These are phyloP conservation scores for Hirudo medicinalis DNA, from an alignment of 1,140 invertebrate genomes.

Conservation along the genomic window DNA sequence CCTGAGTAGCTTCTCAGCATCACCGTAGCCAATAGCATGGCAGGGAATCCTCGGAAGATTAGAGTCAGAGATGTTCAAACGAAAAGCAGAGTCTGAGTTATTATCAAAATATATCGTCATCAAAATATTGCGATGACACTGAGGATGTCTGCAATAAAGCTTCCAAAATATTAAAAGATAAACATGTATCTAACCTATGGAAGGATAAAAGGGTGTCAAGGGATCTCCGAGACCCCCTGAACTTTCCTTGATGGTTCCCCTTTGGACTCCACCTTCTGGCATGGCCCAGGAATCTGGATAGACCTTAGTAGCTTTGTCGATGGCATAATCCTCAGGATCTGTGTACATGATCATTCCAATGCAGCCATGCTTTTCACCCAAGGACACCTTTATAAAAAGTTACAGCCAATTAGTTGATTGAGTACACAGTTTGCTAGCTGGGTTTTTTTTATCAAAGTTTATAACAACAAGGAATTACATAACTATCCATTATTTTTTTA, in stretches of 20 bases:
- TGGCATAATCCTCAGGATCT: conserved; percentile 44
- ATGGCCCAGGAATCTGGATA: conserved; percentile 46
- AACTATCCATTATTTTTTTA: neutral
- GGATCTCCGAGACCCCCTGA: conserved; percentile 43
- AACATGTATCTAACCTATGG: conserved; percentile 29
- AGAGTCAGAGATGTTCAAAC: conserved; percentile 20
- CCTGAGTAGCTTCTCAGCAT: conserved; percentile 24
- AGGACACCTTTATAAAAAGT: conserved; percentile 29
- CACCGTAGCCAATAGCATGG: conserved; percentile 35
- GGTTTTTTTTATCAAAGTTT: too few species aligned
- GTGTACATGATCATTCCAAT: conserved; percentile 42
- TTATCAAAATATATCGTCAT: too few species aligned
- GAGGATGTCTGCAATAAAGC: neutral
- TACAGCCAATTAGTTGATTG: too few species aligned
- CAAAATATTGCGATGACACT: neutral
- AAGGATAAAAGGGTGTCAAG: conserved; percentile 42
- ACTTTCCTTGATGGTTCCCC: conserved; percentile 31
- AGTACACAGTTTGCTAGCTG: too few species aligned
- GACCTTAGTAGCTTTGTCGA: conserved; percentile 25
- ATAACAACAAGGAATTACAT: too few species aligned
- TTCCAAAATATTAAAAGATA: neutral
- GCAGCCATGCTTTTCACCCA: conserved; percentile 35
- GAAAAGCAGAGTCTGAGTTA: conserved; percentile 16
- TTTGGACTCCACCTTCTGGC: conserved; percentile 41
- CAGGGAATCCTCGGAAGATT: conserved; percentile 31